These are phyloP conservation scores for Onychomys torridus DNA, from an alignment of 2,797 vertebrate genomes.

Conservation along the genomic window DNA sequence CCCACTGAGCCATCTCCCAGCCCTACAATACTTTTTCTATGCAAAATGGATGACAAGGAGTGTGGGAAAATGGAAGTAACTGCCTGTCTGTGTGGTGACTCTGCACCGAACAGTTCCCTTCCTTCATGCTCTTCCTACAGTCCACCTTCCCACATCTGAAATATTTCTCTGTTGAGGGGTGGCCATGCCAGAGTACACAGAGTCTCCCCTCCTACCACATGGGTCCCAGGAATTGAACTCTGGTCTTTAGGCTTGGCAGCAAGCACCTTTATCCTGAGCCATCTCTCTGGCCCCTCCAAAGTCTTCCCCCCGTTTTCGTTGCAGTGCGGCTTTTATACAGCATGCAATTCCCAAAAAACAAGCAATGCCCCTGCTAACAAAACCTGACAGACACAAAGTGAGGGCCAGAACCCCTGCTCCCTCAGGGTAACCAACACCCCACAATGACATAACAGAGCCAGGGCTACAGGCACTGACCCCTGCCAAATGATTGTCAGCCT, in stretches of 20 bases:
- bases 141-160: neutral
- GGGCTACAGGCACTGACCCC: neutral
- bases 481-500: neutral
- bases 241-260: neutral
- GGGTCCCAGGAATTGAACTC: neutral
- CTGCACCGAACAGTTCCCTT: neutral
- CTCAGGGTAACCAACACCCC: neutral
- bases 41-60: neutral
- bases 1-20: neutral
- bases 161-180: too few relatives aligned
- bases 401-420: neutral
- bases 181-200: neutral
- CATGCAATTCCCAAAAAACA: neutral
- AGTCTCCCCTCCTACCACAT: neutral
- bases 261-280: neutral
- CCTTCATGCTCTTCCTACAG: neutral
- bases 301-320: neutral
- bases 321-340: neutral
- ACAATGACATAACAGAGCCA: neutral
- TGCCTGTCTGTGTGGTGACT: accelerated
- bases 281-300: neutral
- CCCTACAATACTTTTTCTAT: neutral
- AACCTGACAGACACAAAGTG: neutral
- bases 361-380: neutral
- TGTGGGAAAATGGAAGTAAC: neutral